Conservation (phyloP, 2,113 vertebrate species). For the Hoplias malabaricus region DNA sequence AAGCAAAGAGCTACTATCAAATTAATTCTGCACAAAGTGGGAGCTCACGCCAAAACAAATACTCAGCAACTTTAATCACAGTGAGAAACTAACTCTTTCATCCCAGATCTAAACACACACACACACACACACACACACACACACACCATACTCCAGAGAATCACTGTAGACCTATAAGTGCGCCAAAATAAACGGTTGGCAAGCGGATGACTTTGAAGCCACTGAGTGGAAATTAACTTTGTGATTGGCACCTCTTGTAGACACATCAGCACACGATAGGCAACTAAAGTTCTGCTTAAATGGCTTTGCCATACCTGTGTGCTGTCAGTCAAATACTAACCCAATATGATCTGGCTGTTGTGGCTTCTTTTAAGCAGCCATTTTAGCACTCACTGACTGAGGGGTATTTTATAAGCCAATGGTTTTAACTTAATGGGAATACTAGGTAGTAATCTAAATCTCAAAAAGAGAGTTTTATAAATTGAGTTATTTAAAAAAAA, state of each 20-base stretch:
- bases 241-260: constrained; percentile 61
- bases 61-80: constrained; percentile 62
- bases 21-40: constrained; percentile 64
- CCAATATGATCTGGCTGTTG: neutral
- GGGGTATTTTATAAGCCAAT: neutral
- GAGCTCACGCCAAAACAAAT: constrained; percentile 61
- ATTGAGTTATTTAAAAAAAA: too few species aligned
- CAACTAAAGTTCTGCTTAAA: neutral
- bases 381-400: neutral
- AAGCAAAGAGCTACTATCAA: constrained; percentile 68
- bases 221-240: constrained; percentile 64
- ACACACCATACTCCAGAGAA: constrained; percentile 61
- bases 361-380: neutral
- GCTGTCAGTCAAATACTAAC: neutral
- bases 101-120: constrained; percentile 53
- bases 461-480: too few species aligned
- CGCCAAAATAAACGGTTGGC: constrained; percentile 66
- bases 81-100: constrained; percentile 40
- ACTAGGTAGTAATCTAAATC: too few species aligned
- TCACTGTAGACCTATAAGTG: constrained; percentile 57
- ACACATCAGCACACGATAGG: constrained; percentile 12
- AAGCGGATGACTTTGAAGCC: constrained; percentile 54
- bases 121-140: constrained; percentile 57
- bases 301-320: neutral
- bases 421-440: too few species aligned